Evolutionary conservation across 2,888 invertebrate genomes (phyloP), one percentile per base, ranked within the genome.

Genomic region (Cataglyphis rosenhaueri): DNA sequence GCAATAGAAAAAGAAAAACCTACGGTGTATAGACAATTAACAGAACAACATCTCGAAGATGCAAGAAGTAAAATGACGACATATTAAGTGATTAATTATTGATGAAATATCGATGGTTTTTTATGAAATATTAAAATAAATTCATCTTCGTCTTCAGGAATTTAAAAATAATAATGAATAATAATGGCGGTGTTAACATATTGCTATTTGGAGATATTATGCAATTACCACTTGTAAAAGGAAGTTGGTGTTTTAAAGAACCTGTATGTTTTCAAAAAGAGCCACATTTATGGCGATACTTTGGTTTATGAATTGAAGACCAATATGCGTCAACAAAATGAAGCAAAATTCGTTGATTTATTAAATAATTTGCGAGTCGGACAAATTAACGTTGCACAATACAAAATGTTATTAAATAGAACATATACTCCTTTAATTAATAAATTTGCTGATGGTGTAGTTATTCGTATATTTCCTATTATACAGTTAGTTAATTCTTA

Each of bases 361-460:
- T 62, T 62, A 5, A 62, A 62, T 62, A 62, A 62, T 62, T 62
- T 62, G 9, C 8, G 62, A 62, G 32, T 62, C 18, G 61, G 32
- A 6, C 32, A 61, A 61, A 3, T 32, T 18, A 61, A 61, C 6
- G 9, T 61, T 32, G 32, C 3, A 32, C 61, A 32, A 61, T 18
- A 61, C 0, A 0, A 32, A 32, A 32, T 32, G 32, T 2, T 32
- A 32, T 32, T 32, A 32, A 32, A 32, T 32, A 32, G 32, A 32
- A 32, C 2, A 32, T 32, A 32, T 32, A 32, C 2, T 32, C 32
- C 2, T 32, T 32, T 32, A 32, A 32, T 32, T 32, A 32, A 32
- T 32, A 2, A 32, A 32, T 32, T 32, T 32, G 2, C 32, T 32
- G 3, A 32, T 32, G 32, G 4, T 32, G 32, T 2, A 32, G 4